phyloP scores from a whole-genome alignment of 92 coral and sea anemone genomes.

The Palythoa caribaeorum region DNA sequence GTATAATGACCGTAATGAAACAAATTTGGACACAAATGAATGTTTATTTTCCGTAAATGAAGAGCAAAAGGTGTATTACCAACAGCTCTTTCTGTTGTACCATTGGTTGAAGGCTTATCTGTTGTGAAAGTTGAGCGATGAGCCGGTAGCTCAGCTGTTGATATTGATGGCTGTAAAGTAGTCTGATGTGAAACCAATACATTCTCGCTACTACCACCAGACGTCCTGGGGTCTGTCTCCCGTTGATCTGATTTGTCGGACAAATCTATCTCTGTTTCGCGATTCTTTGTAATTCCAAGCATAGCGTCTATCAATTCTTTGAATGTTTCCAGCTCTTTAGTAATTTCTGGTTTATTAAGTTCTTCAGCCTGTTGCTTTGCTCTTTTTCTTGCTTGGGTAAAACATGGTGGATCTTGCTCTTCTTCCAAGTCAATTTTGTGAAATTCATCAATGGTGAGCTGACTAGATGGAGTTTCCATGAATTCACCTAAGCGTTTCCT shows the following conservation, averaged over 20 bases:
- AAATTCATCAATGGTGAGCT: constrained; percentile 94
- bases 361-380: constrained; percentile 93
- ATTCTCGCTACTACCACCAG: constrained; percentile 16
- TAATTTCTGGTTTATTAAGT: constrained; percentile 83
- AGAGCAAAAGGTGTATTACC: too few relatives aligned
- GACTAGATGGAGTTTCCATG: constrained; percentile 96
- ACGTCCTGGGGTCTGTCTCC: constrained; percentile 21
- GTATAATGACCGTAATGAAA: too few relatives aligned
- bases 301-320: constrained; percentile 78
- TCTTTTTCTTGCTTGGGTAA: constrained; percentile 86
- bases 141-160: neutral
- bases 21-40: too few relatives aligned
- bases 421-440: constrained; percentile 96
- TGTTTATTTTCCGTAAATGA: too few relatives aligned
- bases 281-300: constrained; percentile 61
- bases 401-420: constrained; percentile 97
- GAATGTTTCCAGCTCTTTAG: constrained; percentile 81
- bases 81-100: neutral
- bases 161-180: neutral
- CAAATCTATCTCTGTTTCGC: constrained; percentile 27
- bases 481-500: constrained; percentile 94
- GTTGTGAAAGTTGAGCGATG: neutral
- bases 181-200: constrained; percentile 11
- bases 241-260: constrained; percentile 36
- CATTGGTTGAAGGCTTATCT: neutral